A percentile compares a stretch with the other conserved stretches of the same genome.
Conservation (phyloP, 2,797 vertebrate species). For the Amazona finschi region DNA sequence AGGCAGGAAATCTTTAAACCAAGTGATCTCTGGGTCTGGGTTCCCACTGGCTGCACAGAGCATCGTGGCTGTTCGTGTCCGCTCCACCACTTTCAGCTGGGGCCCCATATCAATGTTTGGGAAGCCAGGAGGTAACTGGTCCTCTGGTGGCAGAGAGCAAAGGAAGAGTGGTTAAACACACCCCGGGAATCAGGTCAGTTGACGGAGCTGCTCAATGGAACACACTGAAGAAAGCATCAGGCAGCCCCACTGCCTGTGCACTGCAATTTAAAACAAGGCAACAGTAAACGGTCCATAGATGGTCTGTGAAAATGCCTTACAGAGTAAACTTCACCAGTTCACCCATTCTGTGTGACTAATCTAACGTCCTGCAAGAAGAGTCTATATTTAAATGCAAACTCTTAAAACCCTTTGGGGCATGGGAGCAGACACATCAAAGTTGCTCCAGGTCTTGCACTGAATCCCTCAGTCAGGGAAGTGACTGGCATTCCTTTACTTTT, state of each 20-base stretch:
- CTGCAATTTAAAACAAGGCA: not conserved
- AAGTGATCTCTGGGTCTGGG: constrained; percentile 97
- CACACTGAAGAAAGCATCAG: accelerated
- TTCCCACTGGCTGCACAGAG: constrained; percentile 96
- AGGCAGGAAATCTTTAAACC: constrained; percentile 98
- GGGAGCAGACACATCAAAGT: not conserved
- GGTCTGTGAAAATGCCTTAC: accelerated
- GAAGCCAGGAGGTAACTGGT: constrained; percentile 92
- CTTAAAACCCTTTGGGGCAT: not conserved
- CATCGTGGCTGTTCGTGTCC: constrained; percentile 96
- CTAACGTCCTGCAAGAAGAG: not conserved
- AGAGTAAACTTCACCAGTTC: accelerated
- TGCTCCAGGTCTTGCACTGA: not conserved
- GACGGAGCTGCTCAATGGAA: accelerated
- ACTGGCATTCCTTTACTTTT: not conserved
- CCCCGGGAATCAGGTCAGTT: accelerated
- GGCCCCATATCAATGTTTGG: constrained; percentile 99
- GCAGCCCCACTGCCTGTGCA: not conserved
- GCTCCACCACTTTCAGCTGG: constrained; percentile 96
- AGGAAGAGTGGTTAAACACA: accelerated
- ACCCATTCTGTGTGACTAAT: not conserved
- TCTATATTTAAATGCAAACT: not conserved
- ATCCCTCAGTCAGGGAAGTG: not conserved
- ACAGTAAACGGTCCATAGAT: accelerated
- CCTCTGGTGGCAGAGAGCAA: constrained; percentile 78